Base-by-base conservation (phyloP, 2,797 vertebrate species). In the Luscinia megarhynchos region DNA sequence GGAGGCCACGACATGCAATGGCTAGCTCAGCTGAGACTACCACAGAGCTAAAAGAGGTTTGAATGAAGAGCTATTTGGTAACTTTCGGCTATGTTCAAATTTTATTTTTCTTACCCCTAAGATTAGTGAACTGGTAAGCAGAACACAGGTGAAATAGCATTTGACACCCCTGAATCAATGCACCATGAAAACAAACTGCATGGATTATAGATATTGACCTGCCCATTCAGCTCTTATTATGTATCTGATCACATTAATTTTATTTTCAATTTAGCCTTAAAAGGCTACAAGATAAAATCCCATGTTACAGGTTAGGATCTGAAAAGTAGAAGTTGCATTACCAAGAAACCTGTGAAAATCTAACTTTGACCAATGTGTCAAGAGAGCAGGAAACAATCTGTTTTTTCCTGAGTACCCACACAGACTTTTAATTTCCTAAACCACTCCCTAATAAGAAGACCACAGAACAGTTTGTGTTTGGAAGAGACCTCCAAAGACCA, bases 1-100 rank as follows among this genome's bases (percentile, higher is more conserved):
- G 63, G 70, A 92, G 81, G 67, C 30, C 36, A 48, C 1, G 5
- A 55, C 27, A 50, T 24, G 48, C 55, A 79, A 63, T 2, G 8
- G 40, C 77, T 91, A 78, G 62, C 62, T 94, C 62, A 78, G 62
- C 3, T 75, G 34, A 78, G 77, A 59, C 57, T 55, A 76, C 50
- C 6, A 54, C 0, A 2, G 36, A 84, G 36, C 55, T 66, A 38
- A 68, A 82, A 93, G 32, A 84, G 34, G 23, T 87, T 69, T 77
- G 57, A 91, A 87, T 10, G 9, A 85, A 92, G 11, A 43, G n/a
- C 26, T 87, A 12, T 16, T 48, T 21, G 57, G 9, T 32, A 81
- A 68, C 50, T 72, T 70, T 15, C 50, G 72, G 51, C 15, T 17
- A 55, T 29, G 23, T 78, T 86, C 8, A 51, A 58, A 19, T 43